These are phyloP conservation scores for Enteromius viviparus DNA, from an alignment of 2,797 vertebrate species.

Conservation along the genomic window DNA sequence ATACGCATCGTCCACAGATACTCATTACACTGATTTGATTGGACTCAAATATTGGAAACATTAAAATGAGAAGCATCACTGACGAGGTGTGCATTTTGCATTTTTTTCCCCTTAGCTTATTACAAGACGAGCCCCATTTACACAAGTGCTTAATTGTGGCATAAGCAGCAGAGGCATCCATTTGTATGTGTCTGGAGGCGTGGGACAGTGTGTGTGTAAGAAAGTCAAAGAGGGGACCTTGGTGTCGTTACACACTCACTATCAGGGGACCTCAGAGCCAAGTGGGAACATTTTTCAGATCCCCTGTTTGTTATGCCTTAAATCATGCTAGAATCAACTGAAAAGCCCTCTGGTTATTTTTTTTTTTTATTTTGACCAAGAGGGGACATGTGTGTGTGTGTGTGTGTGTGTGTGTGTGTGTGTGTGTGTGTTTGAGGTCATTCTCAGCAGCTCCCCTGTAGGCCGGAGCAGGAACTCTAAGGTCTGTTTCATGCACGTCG, in stretches of 20 bases:
- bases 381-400: background rate
- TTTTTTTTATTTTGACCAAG: too few species aligned
- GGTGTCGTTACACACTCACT: background rate
- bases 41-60: background rate
- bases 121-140: conserved; percentile 10
- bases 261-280: background rate
- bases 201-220: background rate
- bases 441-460: background rate
- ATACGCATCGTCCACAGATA: background rate
- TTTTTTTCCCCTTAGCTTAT: conserved; percentile 16
- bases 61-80: conserved; percentile 32
- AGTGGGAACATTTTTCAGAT: too few species aligned
- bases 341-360: too few species aligned
- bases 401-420: background rate
- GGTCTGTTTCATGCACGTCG: background rate
- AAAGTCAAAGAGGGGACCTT: background rate
- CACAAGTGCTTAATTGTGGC: conserved; percentile 14
- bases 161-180: conserved; percentile 16
- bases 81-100: conserved; percentile 27
- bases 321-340: too few species aligned
- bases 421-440: background rate
- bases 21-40: background rate
- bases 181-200: conserved; percentile 22
- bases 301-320: too few species aligned
- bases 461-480: background rate